Evolutionary conservation across 2,888 invertebrate genomes (phyloP).

Genomic region (Metopia argyrocephala): DNA sequence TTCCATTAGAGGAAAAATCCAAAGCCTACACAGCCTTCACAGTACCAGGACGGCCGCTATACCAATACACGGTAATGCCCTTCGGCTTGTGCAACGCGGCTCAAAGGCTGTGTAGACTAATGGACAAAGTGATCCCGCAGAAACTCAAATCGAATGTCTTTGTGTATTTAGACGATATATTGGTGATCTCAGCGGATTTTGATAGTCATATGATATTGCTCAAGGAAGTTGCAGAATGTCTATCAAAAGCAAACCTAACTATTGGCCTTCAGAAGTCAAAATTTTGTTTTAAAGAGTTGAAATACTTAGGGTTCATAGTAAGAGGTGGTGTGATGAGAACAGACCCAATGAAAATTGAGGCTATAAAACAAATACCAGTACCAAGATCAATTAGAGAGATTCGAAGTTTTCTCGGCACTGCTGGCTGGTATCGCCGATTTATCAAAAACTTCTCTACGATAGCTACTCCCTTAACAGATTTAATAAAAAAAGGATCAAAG

Average conservation of each 20-base stretch:
- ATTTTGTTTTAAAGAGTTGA: conserved; percentile 54
- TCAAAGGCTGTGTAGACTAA: too few relatives aligned
- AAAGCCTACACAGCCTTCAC: too few relatives aligned
- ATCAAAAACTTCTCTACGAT: conserved; percentile 54
- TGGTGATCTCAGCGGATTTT: conserved; percentile 32
- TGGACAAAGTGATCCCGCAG: too few relatives aligned
- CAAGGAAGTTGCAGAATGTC: conserved; percentile 28
- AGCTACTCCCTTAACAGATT: conserved; percentile 36
- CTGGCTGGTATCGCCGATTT: conserved; percentile 62
- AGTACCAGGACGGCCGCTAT: too few relatives aligned
- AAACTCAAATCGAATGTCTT: conserved; percentile 48
- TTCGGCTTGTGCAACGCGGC: too few relatives aligned
- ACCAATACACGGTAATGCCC: too few relatives aligned
- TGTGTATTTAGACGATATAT: conserved; percentile 58
- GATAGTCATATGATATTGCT: conserved; percentile 36
- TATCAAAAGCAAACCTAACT: conserved; percentile 46
- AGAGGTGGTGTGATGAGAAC: conserved; percentile 46
- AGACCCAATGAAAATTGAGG: too few relatives aligned
- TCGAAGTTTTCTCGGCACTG: conserved; percentile 60
- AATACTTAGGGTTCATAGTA: conserved; percentile 55
- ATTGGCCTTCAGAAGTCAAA: conserved; percentile 54
- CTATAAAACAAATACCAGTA: too few relatives aligned
- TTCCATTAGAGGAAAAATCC: too few relatives aligned
- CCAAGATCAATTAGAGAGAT: too few relatives aligned
- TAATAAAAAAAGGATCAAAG: conserved; percentile 21